Base-by-base conservation (phyloP, 1,140 invertebrate genomes). In the Vollenhovia emeryi region DNA sequence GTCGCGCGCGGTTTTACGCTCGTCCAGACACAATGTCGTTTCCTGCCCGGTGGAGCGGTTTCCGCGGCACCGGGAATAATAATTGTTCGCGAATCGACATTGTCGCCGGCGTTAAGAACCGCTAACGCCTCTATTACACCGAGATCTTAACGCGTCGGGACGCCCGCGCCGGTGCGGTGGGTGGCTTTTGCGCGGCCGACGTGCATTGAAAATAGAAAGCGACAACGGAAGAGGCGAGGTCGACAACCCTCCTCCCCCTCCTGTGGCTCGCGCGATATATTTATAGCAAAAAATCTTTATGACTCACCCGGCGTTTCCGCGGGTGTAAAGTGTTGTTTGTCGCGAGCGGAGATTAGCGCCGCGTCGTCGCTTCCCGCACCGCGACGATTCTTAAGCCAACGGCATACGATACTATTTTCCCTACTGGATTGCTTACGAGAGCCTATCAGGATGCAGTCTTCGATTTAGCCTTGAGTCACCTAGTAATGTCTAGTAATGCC, bases 281-380 rank as follows among this genome's bases (percentile, higher is more conserved):
- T 82, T 82, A 82, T 82, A 82, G 66, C 40, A 45, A 71, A 71
- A 82, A 82, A 45, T 82, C 78, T 82, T 82, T 71, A 71, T 57
- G 60, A 68, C 60, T 68, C 43, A 13, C 36, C 13, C 36, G 64
- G n/a, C 55, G n/a, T 50, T 27, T 21, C 50, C 64, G 21, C 24
- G 18, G 33, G 55, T 78, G 75, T 66, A 66, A 78, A 64, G 30
- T 36, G 59, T 40, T 50, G 43, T 71, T 33, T 69, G 48, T 36
- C 48, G 62, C 48, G 43, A 55, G 59, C 50, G 24, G 27, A n/a
- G 24, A 69, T 80, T 48, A 69, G 11, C 48, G 18, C n/a, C 21
- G 33, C 24, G 21, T 24, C 27, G n/a, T 30, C 27, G 5, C 2
- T 21, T 21, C 18, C 4, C 21, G 13, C 18, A 36, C 13, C 30